Evolutionary conservation across 2,888 invertebrate genomes (phyloP).

Genomic region (Hypsopygia costalis): DNA sequence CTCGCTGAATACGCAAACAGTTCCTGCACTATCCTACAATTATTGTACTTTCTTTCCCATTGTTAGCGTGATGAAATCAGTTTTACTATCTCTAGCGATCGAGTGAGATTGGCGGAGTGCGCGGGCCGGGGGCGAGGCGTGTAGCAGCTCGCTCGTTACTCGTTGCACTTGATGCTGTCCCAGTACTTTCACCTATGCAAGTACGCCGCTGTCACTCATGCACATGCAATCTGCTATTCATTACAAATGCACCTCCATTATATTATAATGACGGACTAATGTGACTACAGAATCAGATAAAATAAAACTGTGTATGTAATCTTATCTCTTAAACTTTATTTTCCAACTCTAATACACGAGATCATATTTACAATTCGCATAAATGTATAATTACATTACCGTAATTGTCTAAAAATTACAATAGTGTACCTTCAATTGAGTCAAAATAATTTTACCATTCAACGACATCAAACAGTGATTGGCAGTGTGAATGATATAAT

Average conservation of each 20-base stretch:
- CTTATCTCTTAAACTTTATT: constrained; percentile 14
- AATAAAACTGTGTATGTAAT: constrained; percentile 13
- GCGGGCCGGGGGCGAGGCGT: constrained; percentile 42
- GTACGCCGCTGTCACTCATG: constrained; percentile 54
- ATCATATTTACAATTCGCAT: constrained; percentile 17
- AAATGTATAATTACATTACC: neutral
- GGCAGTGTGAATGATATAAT: no score
- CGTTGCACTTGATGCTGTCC: constrained; percentile 53
- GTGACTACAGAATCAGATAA: neutral
- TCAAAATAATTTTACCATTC: no score
- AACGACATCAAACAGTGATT: no score
- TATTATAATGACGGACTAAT: constrained; percentile 1
- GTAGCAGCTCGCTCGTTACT: constrained; percentile 34
- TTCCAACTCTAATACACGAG: constrained; percentile 13
- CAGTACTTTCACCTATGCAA: constrained; percentile 70
- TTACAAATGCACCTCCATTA: constrained; percentile 28
- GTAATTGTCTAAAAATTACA: neutral
- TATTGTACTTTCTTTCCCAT: constrained; percentile 76
- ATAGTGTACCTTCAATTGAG: no score
- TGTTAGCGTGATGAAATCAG: constrained; percentile 68
- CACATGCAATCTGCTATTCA: constrained; percentile 47
- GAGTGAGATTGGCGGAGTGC: constrained; percentile 53
- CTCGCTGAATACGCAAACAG: constrained; percentile 31
- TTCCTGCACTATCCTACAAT: constrained; percentile 69
- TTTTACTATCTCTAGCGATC: constrained; percentile 69